Base-by-base conservation (phyloP, 2,797 vertebrate genomes). In the Paratrypauchen microcephalus region DNA sequence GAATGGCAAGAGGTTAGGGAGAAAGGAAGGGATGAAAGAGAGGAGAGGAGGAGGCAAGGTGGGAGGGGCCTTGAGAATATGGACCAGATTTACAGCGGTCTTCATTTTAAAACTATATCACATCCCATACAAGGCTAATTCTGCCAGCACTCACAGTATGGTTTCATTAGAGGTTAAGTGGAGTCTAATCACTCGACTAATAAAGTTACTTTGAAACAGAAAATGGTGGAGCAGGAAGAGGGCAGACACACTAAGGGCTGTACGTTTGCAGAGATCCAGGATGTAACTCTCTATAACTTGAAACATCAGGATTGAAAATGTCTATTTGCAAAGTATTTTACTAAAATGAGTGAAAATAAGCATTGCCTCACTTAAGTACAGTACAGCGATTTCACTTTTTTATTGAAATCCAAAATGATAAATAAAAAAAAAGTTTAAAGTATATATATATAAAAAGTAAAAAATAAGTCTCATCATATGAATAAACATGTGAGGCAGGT, bases 181-280 rank as follows among this genome's bases (percentile, higher is more conserved):
- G 86, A 91, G 87, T 90, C 92, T 94, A 95, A 97, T 95, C 93
- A 91, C 91, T 92, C 87, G 88, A 84, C 93, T 95, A 94, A 94
- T 94, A 95, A 93, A 92, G 93, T 92, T 94, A 91, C 94, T 96
- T 95, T 96, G 94, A 96, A 41, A 95, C 95, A 89, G 90, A 87
- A 82, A 75, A 73, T 75, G 85, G 85, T 74, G 84, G 79, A 74
- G 71, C 58, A 73, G 84, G 79, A 74, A 71, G 54, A 72, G 82
- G 86, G 83, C 80, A 87, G 81, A 75, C 84, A 92, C 89, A 92
- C 87, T 90, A 87, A 90, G 92, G 85, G 94, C 94, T 94, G 76
- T 90, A 93, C 94, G 94, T 94, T 93, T 93, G 90, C 87, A 63
- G 2, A 13, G 18, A 19, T 36, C 30, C 41, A 45, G 13, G 41